Conservation (phyloP, 2,113 vertebrate genomes). For the Pollimyrus isidori region DNA sequence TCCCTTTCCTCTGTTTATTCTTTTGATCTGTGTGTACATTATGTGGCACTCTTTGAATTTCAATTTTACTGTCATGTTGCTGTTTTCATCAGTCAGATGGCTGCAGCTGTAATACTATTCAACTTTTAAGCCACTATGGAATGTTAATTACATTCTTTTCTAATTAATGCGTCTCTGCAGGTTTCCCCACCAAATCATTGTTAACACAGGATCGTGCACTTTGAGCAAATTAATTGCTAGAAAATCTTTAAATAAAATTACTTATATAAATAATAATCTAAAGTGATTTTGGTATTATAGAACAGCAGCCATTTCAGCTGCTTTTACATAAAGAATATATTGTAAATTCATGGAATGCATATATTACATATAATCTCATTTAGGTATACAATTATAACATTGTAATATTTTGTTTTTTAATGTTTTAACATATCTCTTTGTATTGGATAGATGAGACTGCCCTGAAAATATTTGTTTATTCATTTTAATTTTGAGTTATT, state of each 20-base stretch:
- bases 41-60: constrained; percentile 70
- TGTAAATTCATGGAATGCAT: constrained; percentile 51
- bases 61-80: constrained; percentile 68
- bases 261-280: constrained; percentile 41
- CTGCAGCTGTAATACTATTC: constrained; percentile 70
- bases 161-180: constrained; percentile 71
- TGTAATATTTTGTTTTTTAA: neutral
- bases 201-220: constrained; percentile 57
- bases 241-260: constrained; percentile 53
- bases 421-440: neutral
- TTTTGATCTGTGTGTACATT: constrained; percentile 74
- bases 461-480: neutral
- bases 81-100: constrained; percentile 67
- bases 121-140: constrained; percentile 69
- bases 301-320: constrained; percentile 44
- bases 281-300: constrained; percentile 44
- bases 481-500: neutral
- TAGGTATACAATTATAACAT: neutral
- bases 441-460: neutral
- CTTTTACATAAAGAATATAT: constrained; percentile 57
- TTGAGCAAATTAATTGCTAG: constrained; percentile 60
- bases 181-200: constrained; percentile 65
- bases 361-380: constrained; percentile 23
- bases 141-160: constrained; percentile 72
- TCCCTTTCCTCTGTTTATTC: constrained; percentile 66